Percentiles rank a stretch among this genome's conserved stretches.
These are phyloP conservation scores for Tyrophagus putrescentiae DNA, from an alignment of 1,140 invertebrate species.

Conservation along the genomic window DNA sequence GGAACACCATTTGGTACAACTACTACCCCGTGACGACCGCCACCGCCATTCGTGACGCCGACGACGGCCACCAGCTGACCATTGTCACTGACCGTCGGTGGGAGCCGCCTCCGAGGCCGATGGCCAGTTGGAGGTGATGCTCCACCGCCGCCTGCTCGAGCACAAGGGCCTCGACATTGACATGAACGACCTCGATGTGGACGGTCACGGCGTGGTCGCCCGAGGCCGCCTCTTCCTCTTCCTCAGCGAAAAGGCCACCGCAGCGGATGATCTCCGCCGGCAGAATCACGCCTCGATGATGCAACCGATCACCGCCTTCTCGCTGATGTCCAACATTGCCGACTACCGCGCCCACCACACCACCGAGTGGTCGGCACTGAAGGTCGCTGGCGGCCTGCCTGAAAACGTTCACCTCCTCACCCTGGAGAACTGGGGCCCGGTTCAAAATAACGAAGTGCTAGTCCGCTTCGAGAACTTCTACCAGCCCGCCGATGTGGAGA, in stretches of 20 bases:
- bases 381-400: slow-evolving; percentile 44
- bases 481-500: background rate
- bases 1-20: slow-evolving; percentile 36
- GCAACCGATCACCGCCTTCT: slow-evolving; percentile 35
- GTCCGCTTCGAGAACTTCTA: slow-evolving; percentile 69
- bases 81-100: slow-evolving; percentile 66
- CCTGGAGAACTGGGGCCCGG: slow-evolving; percentile 53
- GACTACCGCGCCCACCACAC: background rate
- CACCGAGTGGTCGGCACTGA: slow-evolving; percentile 37
- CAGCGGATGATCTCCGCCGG: slow-evolving; percentile 34
- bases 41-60: slow-evolving; percentile 28
- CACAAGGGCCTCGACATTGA: slow-evolving; percentile 83
- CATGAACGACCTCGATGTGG: slow-evolving; percentile 61
- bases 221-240: slow-evolving; percentile 48
- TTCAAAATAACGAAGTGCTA: slow-evolving; percentile 45
- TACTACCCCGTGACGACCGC: slow-evolving; percentile 38
- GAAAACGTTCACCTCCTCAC: slow-evolving; percentile 67
- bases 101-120: slow-evolving; percentile 56
- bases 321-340: slow-evolving; percentile 7
- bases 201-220: slow-evolving; percentile 55
- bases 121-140: slow-evolving; percentile 26
- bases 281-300: slow-evolving; percentile 36
- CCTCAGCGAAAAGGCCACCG: slow-evolving; percentile 27
- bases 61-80: slow-evolving; percentile 32
- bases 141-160: slow-evolving; percentile 63